Conservation (phyloP, 2,797 vertebrate genomes). For the Hafferia zeledoni region DNA sequence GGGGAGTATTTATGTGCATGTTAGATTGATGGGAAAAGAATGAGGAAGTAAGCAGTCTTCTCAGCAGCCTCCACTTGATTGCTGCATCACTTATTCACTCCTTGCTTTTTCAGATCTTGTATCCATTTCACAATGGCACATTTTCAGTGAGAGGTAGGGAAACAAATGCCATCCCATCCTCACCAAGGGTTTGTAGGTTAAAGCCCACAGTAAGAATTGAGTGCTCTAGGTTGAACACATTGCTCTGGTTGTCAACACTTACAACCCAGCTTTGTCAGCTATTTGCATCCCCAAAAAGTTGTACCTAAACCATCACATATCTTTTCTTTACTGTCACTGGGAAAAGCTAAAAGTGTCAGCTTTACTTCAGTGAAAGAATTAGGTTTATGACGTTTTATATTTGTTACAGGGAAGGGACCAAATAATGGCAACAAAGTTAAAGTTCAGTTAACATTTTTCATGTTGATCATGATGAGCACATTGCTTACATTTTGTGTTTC, state of each 20-base stretch:
- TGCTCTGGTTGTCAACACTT: fast-evolving
- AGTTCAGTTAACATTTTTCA: background rate
- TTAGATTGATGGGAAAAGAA: background rate
- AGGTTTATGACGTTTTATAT: background rate
- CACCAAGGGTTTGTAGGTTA: background rate
- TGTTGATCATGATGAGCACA: background rate
- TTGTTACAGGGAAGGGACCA: background rate
- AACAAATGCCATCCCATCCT: background rate
- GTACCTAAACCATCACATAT: background rate
- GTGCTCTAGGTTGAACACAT: background rate
- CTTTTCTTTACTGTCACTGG: background rate
- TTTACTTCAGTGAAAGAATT: background rate
- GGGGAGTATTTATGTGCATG: background rate
- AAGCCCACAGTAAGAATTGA: background rate
- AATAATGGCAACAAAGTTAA: background rate
- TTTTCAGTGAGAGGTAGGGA: background rate
- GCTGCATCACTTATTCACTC: background rate
- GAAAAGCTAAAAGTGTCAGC: background rate
- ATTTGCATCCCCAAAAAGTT: background rate
- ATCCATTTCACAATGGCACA: background rate
- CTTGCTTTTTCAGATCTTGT: background rate
- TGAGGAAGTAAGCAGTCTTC: background rate
- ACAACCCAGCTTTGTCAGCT: background rate
- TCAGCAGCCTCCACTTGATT: background rate
- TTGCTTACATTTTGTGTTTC: background rate